Base-by-base conservation (phyloP, 2,888 invertebrate genomes). In the Eristalis pertinax region DNA sequence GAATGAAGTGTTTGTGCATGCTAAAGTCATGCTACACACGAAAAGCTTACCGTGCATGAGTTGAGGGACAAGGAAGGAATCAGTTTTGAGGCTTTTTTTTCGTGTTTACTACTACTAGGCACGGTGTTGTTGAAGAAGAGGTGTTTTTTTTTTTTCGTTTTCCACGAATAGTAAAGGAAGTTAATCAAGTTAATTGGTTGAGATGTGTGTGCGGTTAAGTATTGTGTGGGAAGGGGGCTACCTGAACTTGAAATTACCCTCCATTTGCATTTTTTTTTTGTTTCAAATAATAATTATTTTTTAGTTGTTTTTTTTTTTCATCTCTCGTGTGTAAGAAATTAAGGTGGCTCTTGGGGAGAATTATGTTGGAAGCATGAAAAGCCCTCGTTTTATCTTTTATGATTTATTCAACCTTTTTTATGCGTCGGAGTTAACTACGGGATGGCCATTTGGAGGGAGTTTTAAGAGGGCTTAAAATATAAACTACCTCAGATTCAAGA, bases 141-240 rank as follows among this genome's bases (percentile, higher is more conserved):
- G 13, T 10, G 32, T 32, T 32, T 32, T 32, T 32, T 32, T 10
- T 3, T 32, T 32, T 2, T 7, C 60, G 24, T 50, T 65, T 85
- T 85, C 85, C 77, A 29, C 60, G 85, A 85, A 79, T 69, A 77
- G 69, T 62, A 72, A 83, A 83, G 83, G 85, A 86, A 86, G 78
- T 67, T 86, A 86, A 86, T 86, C 86, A 70, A 74, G 78, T 78
- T 86, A 86, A 86, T 86, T 86, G 82, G 82, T 38, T 64, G 58
- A 41, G 32, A 65, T 43, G n/a, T 43, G n/a, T 62, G 70, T 78
- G 70, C 76, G 32, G 65, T 76, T 62, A 67, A 70, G 56, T 80
- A 74, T 43, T n/a, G 50, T 50, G 50, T 50, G 50, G 8, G n/a
- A n/a, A n/a, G n/a, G 32, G 32, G 32, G 76, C 41, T 62, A 29